Evolutionary conservation across 2,113 vertebrate species (phyloP).

Genomic region (Prunella himalayana): DNA sequence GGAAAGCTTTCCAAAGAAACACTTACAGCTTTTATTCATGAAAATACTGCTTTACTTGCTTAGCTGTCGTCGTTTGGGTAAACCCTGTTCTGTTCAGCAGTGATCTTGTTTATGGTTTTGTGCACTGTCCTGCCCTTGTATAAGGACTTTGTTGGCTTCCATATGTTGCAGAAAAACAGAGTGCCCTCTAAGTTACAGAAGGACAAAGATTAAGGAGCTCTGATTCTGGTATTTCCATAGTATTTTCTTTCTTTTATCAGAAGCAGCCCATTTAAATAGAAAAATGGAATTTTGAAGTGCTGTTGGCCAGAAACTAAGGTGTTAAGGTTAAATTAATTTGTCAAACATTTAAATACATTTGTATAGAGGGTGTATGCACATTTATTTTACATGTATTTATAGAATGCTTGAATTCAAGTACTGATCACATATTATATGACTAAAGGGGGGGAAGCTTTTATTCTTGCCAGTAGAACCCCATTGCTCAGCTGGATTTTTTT

Average conservation of each 20-base stretch:
- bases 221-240: not conserved
- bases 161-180: not conserved
- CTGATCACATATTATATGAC: not conserved
- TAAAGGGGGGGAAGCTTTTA: not conserved
- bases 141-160: not conserved
- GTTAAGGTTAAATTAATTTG: not conserved
- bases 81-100: accelerated
- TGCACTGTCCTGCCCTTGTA: not conserved
- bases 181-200: not conserved
- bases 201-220: not conserved
- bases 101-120: not conserved
- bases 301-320: not conserved
- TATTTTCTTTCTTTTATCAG: not conserved
- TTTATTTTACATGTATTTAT: not conserved
- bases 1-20: not conserved
- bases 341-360: not conserved
- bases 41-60: not conserved
- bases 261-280: not conserved
- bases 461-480: not conserved
- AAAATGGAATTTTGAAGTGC: not conserved
- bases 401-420: not conserved
- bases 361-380: not conserved
- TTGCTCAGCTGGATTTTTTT: not conserved
- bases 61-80: not conserved
- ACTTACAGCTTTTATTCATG: not conserved